Percentiles rank a stretch among this genome's conserved stretches.
phyloP scores from a whole-genome alignment of 2,888 invertebrate genomes.

The Morpho helenor region DNA sequence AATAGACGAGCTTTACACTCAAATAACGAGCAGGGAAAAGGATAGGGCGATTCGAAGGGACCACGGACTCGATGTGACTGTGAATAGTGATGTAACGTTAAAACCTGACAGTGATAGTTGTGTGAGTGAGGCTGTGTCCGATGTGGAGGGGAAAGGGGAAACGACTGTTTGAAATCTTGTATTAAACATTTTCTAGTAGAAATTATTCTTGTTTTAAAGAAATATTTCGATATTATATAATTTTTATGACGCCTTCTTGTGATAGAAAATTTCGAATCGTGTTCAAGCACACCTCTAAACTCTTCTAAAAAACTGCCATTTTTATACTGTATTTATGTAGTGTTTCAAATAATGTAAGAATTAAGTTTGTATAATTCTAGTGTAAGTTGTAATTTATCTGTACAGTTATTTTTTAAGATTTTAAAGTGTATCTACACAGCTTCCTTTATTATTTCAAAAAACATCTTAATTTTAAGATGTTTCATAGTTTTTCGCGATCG shows the following conservation, averaged over 20 bases:
- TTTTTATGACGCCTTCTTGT: background rate
- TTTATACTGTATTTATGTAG: constrained; percentile 18
- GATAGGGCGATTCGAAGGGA: constrained; percentile 52
- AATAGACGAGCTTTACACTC: constrained; percentile 85
- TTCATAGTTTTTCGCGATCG: too few species aligned
- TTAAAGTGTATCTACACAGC: background rate
- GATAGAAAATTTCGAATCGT: background rate
- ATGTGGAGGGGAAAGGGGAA: constrained; percentile 57
- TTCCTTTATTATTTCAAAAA: background rate
- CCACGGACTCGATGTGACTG: constrained; percentile 55
- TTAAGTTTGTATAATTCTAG: constrained; percentile 36
- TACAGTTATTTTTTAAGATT: constrained; percentile 30
- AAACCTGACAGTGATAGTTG: constrained; percentile 73
- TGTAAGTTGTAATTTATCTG: constrained; percentile 32
- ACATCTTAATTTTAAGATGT: background rate
- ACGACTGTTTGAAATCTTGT: constrained; percentile 52
- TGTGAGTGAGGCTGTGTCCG: constrained; percentile 69
- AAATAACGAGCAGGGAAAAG: constrained; percentile 76
- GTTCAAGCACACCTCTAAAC: background rate
- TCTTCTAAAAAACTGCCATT: constrained; percentile 16
- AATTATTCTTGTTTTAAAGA: constrained; percentile 17
- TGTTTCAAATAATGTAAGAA: constrained; percentile 36
- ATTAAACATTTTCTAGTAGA: constrained; percentile 12
- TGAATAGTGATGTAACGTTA: constrained; percentile 67
- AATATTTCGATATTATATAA: constrained; percentile 10